These are phyloP conservation scores for Tipula vernalis DNA, from an alignment of 2,888 invertebrate species.

Conservation along the genomic window DNA sequence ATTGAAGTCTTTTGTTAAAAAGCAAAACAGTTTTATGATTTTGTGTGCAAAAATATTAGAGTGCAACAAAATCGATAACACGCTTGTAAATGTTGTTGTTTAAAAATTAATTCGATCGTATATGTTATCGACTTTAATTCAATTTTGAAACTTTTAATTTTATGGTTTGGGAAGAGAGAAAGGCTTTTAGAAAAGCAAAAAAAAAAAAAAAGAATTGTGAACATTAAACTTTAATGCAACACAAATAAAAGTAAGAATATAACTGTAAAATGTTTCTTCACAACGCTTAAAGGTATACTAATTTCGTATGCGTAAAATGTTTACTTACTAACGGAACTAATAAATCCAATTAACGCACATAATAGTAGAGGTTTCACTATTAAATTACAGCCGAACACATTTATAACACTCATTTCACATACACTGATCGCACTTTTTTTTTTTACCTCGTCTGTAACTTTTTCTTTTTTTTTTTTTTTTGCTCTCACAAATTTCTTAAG, in stretches of 20 bases:
- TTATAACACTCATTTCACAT: neutral
- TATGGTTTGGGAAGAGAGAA: neutral
- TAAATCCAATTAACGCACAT: neutral
- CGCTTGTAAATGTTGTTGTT: neutral
- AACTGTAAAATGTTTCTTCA: neutral
- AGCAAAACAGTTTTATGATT: neutral
- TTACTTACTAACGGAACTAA: neutral
- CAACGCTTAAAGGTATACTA: neutral
- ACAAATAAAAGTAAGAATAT: neutral
- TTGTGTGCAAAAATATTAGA: neutral
- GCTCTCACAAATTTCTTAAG: neutral
- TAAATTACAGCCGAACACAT: neutral
- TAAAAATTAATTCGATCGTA: neutral
- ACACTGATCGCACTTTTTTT: neutral
- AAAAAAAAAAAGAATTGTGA: neutral
- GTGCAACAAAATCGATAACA: neutral
- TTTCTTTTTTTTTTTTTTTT: neutral
- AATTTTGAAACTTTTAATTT: neutral
- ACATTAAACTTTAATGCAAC: too few species aligned
- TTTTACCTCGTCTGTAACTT: neutral
- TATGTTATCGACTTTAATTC: neutral
- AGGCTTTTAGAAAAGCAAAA: too few species aligned
- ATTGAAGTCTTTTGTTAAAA: neutral
- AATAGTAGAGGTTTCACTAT: neutral
- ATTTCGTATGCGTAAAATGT: neutral